Base-by-base conservation (phyloP, 2,797 vertebrate species). In the Enteromius thamalakanensis region DNA sequence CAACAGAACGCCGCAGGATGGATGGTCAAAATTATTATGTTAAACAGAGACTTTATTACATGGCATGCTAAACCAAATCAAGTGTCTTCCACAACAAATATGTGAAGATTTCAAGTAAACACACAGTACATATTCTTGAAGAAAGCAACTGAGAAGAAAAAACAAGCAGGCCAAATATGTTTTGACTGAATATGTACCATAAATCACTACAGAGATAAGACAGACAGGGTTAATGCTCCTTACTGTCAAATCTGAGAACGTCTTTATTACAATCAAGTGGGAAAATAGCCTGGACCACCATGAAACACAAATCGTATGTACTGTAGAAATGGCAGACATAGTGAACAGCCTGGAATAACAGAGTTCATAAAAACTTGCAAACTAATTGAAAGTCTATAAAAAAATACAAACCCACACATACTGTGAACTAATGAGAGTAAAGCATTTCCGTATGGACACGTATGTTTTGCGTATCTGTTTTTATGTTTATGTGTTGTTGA, bases 401-500 rank as follows among this genome's bases (percentile, higher is more conserved):
- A 14, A 42, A 75, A 53, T 29, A 17, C 9, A 70, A 62, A 70
- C 29, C 40, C 32, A 74, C 7, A 65, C 37, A 62, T 21, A 65
- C 42, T 62, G 83, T 40, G 11, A 76, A 34, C 82, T 79, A 82
- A 88, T 86, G 72, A 74, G 65, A 40, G 76, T 71, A 85, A 86
- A 88, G 72, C 26, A 82, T 69, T 88, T 82, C 75, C 37, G 68
- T 69, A 64, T 85, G 79, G 79, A 79, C 29, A 58, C 15, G 6
- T 64, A 53, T 82, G 40, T 81, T 14, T 29, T 80, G 40, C 64
- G 1, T 74, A 70, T 72, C 19, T 58, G 34, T 80, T 82, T 86
- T 67, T 79, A 67, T 85, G 80, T 85, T 85, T 84, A 26, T 53
- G 76, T 75, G 76, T 68, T 85, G 82, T 71, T 81, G 85, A 80